Evolutionary conservation across 2,888 invertebrate species (phyloP), one percentile per base, ranked within the genome.

Genomic region (Craniophora ligustri): DNA sequence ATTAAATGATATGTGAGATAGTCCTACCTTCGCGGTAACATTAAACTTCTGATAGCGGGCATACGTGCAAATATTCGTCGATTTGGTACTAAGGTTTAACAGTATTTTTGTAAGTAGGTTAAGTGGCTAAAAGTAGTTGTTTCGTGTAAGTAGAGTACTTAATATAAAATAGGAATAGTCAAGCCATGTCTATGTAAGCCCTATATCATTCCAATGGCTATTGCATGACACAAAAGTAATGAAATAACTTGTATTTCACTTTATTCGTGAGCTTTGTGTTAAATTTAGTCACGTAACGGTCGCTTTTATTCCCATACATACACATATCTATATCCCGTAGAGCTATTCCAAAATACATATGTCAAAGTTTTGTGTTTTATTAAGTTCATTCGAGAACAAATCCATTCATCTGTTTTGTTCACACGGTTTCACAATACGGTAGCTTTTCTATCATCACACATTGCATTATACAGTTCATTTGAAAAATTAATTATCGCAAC

Each of bases 41-140:
- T 15, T 34, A 16, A 16, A 10, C 16, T n/a, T n/a, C 39, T 64
- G 73, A 74, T 73, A 71, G 65, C 70, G 58, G 68, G 63, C 10
- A 3, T 67, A 76, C 77, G 79, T 77, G 79, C 72, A 77, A 79
- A 82, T 72, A 76, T 78, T 75, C 51, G 62, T 62, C 18, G 40
- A 65, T 72, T 72, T 73, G 47, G 35, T 64, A 63, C 50, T 30
- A 42, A 41, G 26, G 19, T 41, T 55, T 31, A 65, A 75, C 69
- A 55, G 56, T 53, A 44, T 54, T 65, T 59, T 7, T 40, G 57
- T n/a, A 64, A 68, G 59, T 77, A 45, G 67, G 54, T 45, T 71
- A 67, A 60, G 35, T 61, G 47, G 8, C 54, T 67, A 65, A 59
- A 62, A 49, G 44, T 39, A 40, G 28, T 23, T 16, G 51, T 54